Conservation (phyloP, 37 sponge, comb jelly and placozoan species). For the Halisarca cf. caerulea region DNA sequence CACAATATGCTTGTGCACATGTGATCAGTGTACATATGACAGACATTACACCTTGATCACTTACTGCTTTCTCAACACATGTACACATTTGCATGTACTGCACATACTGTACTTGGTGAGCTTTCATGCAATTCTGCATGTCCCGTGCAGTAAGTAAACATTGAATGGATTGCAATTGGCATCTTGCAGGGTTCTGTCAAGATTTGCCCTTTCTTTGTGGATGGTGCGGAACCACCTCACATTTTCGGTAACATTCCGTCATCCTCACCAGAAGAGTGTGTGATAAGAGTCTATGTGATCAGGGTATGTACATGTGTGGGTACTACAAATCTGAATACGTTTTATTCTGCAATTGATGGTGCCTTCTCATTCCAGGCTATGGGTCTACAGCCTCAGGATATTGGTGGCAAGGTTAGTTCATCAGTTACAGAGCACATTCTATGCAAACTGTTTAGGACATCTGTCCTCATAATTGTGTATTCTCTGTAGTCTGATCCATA, state of each 20-base stretch:
- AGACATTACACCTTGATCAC: no score
- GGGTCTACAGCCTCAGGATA: constrained; percentile 90
- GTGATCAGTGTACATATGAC: no score
- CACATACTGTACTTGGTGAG: no score
- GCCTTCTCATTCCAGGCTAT: constrained; percentile 52
- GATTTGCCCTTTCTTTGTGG: constrained; percentile 91
- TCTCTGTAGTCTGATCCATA: constrained; percentile 73
- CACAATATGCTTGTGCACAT: neutral
- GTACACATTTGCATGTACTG: no score
- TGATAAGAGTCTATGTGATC: constrained; percentile 89
- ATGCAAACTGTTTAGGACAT: no score
- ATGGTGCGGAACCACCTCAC: constrained; percentile 68
- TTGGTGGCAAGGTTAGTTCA: constrained; percentile 73
- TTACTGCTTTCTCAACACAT: no score
- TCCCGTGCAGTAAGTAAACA: no score
- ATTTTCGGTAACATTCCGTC: constrained; percentile 58
- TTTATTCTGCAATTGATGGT: neutral
- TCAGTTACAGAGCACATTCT: neutral
- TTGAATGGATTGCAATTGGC: no score
- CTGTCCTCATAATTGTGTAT: neutral
- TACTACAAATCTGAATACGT: neutral
- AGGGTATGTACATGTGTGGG: constrained; percentile 48
- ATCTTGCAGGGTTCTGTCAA: constrained; percentile 90
- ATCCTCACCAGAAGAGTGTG: constrained; percentile 62
- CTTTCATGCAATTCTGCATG: neutral